A percentile compares a stretch with the other conserved stretches of the same genome.
phyloP scores from a whole-genome alignment of 2,888 invertebrate genomes.

The Lapara coniferarum region DNA sequence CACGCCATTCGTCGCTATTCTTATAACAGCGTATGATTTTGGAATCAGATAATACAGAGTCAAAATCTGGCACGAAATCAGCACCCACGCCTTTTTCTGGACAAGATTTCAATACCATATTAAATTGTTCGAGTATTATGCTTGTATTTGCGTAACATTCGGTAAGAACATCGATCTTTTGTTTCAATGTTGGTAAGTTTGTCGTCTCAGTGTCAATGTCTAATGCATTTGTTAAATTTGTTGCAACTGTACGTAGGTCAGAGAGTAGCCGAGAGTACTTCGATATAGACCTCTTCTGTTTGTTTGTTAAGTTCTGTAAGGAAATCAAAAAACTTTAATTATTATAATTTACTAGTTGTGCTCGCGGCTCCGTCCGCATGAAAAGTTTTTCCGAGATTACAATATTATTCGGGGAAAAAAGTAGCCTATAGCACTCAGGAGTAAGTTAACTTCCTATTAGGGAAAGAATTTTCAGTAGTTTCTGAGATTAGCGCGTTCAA shows the following conservation, averaged over 20 bases:
- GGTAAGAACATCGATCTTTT: constrained; percentile 68
- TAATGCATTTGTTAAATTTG: constrained; percentile 63
- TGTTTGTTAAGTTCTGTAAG: constrained; percentile 85
- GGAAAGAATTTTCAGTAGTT: too few species aligned
- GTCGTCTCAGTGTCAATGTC: constrained; percentile 55
- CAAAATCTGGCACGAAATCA: constrained; percentile 65
- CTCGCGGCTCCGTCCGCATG: too few species aligned
- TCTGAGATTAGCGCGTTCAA: too few species aligned
- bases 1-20: constrained; percentile 70
- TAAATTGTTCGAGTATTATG: constrained; percentile 87
- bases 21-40: constrained; percentile 67
- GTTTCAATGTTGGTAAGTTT: constrained; percentile 61
- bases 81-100: constrained; percentile 58
- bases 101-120: constrained; percentile 84
- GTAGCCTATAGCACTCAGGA: too few species aligned
- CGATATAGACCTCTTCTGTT: constrained; percentile 86
- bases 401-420: too few species aligned
- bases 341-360: too few species aligned
- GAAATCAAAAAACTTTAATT: constrained; percentile 24
- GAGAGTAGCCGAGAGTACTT: constrained; percentile 83
- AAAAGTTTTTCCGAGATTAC: too few species aligned
- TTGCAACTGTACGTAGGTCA: constrained; percentile 79
- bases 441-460: too few species aligned
- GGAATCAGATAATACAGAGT: constrained; percentile 64
- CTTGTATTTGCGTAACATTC: constrained; percentile 77